Percentiles rank a stretch among this genome's conserved stretches.
Conservation (phyloP, 2,797 vertebrate species). For the Mormyrus hasselquistii region DNA sequence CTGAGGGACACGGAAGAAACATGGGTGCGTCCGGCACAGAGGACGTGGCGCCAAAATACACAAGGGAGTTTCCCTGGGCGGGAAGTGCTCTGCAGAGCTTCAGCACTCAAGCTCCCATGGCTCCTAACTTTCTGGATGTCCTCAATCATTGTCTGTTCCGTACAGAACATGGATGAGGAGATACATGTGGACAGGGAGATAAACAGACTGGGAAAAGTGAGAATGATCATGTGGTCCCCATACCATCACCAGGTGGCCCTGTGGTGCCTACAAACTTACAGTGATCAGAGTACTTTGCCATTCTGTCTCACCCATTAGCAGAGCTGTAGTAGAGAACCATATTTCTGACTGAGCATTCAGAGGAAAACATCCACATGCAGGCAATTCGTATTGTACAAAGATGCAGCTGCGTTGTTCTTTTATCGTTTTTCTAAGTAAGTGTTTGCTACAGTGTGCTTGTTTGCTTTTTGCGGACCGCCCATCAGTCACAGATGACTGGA, state of each 20-base stretch:
- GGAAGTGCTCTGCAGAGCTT: background rate
- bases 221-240: background rate
- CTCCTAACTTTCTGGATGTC: background rate
- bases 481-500: background rate
- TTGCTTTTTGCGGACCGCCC: background rate
- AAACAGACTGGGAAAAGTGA: background rate
- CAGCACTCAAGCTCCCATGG: background rate
- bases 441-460: background rate
- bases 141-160: background rate
- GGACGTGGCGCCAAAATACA: background rate
- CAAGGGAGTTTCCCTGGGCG: background rate
- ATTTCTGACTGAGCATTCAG: background rate
- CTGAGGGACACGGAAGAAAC: too few species aligned
- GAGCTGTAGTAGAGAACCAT: background rate
- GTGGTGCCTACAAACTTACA: background rate
- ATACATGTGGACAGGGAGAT: background rate
- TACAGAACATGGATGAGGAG: background rate
- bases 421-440: background rate
- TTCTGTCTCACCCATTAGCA: background rate
- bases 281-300: background rate
- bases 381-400: background rate
- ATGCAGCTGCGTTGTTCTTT: background rate
- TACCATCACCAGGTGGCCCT: background rate
- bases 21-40: background rate
- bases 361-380: background rate